Conservation (phyloP, 2,888 invertebrate species). For the Hylaea fasciaria region DNA sequence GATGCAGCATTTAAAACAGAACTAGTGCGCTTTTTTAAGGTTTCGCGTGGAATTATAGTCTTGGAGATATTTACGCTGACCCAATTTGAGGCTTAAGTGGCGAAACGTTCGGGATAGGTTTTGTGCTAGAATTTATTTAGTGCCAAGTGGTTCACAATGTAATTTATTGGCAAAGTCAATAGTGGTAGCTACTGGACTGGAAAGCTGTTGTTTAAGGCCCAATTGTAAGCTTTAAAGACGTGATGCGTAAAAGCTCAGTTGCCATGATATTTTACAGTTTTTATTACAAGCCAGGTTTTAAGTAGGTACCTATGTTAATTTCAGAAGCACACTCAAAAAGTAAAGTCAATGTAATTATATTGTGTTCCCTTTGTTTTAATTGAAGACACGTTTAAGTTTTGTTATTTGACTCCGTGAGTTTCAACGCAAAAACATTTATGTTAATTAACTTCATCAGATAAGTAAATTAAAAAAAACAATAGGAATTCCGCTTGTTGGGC, state of each 20-base stretch:
- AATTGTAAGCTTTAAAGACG: neutral
- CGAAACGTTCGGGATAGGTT: slow-evolving; percentile 20
- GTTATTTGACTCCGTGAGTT: too few relatives aligned
- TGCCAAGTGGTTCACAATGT: slow-evolving; percentile 3
- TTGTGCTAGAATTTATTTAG: slow-evolving; percentile 21
- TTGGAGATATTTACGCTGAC: slow-evolving; percentile 40
- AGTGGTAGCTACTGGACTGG: neutral
- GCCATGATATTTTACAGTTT: too few relatives aligned
- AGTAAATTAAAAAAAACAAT: too few relatives aligned
- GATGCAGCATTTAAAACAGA: slow-evolving; percentile 36
- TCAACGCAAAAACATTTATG: too few relatives aligned
- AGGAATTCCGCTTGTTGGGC: too few relatives aligned
- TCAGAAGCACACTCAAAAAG: too few relatives aligned
- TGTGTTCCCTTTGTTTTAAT: too few relatives aligned
- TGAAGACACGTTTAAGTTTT: too few relatives aligned
- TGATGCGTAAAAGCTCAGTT: neutral
- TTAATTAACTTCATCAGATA: too few relatives aligned
- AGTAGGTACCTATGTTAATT: too few relatives aligned
- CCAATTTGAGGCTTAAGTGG: slow-evolving; percentile 38
- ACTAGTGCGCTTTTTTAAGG: slow-evolving; percentile 32
- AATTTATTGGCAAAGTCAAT: slow-evolving; percentile 11
- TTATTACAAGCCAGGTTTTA: too few relatives aligned
- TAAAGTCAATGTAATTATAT: too few relatives aligned
- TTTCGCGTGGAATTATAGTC: slow-evolving; percentile 31
- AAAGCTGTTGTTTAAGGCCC: neutral